Conservation (phyloP, 2,113 vertebrate genomes). For the Aptenodytes forsteri region DNA sequence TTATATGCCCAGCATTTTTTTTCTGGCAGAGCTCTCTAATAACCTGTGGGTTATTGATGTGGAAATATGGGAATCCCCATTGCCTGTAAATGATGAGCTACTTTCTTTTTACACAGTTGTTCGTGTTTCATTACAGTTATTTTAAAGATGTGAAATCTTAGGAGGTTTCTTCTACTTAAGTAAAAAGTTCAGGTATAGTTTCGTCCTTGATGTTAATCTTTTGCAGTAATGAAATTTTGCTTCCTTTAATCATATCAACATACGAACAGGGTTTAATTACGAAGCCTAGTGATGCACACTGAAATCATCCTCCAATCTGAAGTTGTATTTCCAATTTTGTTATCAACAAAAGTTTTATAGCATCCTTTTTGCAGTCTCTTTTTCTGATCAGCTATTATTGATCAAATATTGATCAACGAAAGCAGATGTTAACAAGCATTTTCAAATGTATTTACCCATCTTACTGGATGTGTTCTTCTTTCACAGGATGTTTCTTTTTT, state of each 20-base stretch:
- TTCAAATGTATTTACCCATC: background rate
- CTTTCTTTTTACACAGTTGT: background rate
- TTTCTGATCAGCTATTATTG: background rate
- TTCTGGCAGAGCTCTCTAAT: background rate
- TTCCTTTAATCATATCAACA: background rate
- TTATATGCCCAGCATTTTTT: background rate
- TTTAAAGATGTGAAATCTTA: background rate
- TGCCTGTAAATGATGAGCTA: background rate
- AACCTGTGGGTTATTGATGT: background rate
- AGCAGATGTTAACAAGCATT: background rate
- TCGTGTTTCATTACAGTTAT: background rate
- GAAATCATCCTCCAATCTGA: background rate
- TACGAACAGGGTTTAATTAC: background rate
- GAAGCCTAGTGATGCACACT: fast-evolving
- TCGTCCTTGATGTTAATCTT: background rate
- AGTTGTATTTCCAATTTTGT: background rate
- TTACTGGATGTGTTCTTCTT: background rate
- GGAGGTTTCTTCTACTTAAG: background rate
- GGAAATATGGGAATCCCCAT: background rate
- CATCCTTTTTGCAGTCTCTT: background rate
- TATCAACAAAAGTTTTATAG: background rate
- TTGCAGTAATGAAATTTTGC: background rate
- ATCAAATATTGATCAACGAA: background rate
- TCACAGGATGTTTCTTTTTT: background rate
- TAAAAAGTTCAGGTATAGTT: background rate